Conservation (phyloP, 2,113 vertebrate genomes). For the Oenanthe melanoleuca region DNA sequence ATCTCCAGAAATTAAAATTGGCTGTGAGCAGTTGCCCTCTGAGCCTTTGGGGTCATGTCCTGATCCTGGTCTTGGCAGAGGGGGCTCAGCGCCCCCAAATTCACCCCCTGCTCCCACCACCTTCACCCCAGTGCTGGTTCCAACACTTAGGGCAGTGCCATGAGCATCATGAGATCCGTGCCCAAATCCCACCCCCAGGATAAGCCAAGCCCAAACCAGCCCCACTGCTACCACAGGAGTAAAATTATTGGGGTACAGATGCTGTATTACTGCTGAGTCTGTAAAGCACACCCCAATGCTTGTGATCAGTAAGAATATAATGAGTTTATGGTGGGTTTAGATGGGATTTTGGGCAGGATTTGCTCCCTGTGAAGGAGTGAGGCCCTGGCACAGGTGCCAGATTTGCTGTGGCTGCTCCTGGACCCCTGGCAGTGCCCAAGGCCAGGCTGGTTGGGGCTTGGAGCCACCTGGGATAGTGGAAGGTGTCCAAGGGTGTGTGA, state of each 20-base stretch:
- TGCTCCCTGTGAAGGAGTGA: fast-evolving
- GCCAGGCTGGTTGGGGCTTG: not conserved
- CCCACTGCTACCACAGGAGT: fast-evolving
- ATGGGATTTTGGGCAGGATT: not conserved
- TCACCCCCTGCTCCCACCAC: not conserved
- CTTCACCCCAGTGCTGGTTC: not conserved
- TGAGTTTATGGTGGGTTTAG: not conserved
- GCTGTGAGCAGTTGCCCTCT: fast-evolving
- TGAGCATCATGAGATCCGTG: fast-evolving
- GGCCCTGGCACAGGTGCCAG: not conserved
- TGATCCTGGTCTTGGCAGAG: not conserved
- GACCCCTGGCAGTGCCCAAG: not conserved
- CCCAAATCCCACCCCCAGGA: not conserved
- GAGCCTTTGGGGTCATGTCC: fast-evolving
- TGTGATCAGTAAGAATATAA: not conserved
- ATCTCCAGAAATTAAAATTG: not conserved
- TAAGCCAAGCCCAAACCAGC: not conserved
- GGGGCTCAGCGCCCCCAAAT: not conserved
- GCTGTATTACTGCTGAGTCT: not conserved
- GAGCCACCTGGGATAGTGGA: fast-evolving
- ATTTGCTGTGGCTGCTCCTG: not conserved
- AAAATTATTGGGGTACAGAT: not conserved
- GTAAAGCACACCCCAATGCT: not conserved
- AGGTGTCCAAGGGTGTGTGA: not conserved
- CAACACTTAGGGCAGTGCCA: not conserved